Evolutionary conservation across 1,140 invertebrate species (phyloP).

Genomic region (Leptoteleia sp.): DNA sequence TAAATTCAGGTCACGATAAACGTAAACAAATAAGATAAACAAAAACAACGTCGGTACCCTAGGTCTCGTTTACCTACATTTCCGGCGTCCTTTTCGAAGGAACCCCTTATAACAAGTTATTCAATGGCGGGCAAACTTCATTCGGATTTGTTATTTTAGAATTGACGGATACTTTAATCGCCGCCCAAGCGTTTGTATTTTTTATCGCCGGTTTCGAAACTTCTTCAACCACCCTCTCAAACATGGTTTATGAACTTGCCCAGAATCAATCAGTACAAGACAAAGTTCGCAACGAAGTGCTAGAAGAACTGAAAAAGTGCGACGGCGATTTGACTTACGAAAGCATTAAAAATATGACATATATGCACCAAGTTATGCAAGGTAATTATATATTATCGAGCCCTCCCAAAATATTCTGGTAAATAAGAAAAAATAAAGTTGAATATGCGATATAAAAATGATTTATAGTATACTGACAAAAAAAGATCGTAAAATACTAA

Average conservation of each 20-base stretch:
- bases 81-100: no score
- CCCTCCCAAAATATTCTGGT: no score
- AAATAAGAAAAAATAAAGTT: no score
- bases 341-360: constrained; percentile 67
- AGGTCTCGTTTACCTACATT: no score
- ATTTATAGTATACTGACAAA: no score
- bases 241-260: constrained; percentile 80
- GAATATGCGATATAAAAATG: no score
- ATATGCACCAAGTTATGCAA: constrained; percentile 67
- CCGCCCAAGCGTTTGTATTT: constrained; percentile 77
- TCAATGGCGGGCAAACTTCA: no score
- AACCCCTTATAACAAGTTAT: no score
- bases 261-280: constrained; percentile 80
- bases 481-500: no score
- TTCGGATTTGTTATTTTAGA: constrained; percentile 65
- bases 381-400: neutral
- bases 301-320: constrained; percentile 54
- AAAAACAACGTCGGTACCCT: no score
- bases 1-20: no score
- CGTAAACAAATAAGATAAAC: no score
- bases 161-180: constrained; percentile 67
- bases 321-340: constrained; percentile 67
- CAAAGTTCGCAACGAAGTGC: constrained; percentile 80
- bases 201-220: constrained; percentile 83
- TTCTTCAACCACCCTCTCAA: constrained; percentile 80